Percentiles rank a stretch among this genome's conserved stretches.
phyloP scores from a whole-genome alignment of 1,140 invertebrate species.

The Cryptotermes secundus region DNA sequence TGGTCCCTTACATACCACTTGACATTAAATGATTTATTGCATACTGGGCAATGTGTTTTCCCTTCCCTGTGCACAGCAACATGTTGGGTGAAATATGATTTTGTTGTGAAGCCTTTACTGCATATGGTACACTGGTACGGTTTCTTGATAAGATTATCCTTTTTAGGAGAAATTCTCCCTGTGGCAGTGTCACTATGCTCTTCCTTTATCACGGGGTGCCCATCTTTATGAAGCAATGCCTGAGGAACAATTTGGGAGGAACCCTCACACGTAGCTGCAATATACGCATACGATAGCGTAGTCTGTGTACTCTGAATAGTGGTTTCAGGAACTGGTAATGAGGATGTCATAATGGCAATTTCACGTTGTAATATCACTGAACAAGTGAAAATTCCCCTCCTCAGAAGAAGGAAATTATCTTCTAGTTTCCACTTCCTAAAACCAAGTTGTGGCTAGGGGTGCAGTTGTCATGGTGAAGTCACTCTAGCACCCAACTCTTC shows the following conservation, averaged over 20 bases:
- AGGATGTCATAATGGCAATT: not conserved
- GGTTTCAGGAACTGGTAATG: not conserved
- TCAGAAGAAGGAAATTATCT: not conserved
- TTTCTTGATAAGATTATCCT: conserved; percentile 17
- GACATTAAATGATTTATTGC: conserved; percentile 9
- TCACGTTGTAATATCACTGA: not conserved
- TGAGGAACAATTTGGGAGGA: not conserved
- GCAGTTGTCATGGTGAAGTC: not conserved
- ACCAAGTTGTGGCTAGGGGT: not conserved
- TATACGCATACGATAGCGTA: not conserved
- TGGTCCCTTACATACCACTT: conserved; percentile 18
- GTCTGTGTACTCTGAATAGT: conserved; percentile 10
- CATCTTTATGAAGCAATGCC: not conserved
- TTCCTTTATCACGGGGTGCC: not conserved
- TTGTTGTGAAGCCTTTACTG: not conserved
- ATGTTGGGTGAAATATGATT: conserved; percentile 2
- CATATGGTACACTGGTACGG: conserved; percentile 9
- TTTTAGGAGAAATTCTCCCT: not conserved
- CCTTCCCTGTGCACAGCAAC: conserved; percentile 1
- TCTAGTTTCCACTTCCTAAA: not conserved
- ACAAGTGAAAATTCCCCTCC: not conserved
- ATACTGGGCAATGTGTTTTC: conserved; percentile 6
- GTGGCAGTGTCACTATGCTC: not conserved
- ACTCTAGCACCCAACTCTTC: not conserved
- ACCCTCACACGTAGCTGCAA: not conserved